phyloP scores from a whole-genome alignment of 2,113 vertebrate genomes.

The Ailurus styani region DNA sequence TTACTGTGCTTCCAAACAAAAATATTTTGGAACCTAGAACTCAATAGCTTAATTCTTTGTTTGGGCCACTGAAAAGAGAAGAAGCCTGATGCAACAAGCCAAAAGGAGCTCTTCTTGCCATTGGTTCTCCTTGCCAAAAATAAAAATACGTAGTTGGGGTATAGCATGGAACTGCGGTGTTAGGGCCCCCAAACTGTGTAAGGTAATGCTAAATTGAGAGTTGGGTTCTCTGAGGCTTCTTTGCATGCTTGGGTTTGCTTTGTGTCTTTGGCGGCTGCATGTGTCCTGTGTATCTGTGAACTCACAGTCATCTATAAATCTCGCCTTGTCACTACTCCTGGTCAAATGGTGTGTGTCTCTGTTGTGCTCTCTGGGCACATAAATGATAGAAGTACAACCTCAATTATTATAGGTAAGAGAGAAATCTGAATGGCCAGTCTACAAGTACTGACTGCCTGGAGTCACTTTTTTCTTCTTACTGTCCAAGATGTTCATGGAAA shows the following conservation, averaged over 20 bases:
- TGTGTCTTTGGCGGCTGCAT: not conserved
- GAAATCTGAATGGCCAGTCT: not conserved
- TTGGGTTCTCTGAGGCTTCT: not conserved
- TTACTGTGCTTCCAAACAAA: not conserved
- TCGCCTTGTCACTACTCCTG: not conserved
- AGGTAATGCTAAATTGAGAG: not conserved
- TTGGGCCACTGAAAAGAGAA: not conserved
- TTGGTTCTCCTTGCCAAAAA: not conserved
- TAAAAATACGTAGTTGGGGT: not conserved
- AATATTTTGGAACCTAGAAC: not conserved
- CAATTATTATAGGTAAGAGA: not conserved
- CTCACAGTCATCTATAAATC: not conserved
- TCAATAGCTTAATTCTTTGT: not conserved
- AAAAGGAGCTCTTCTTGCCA: not conserved
- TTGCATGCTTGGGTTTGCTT: not conserved
- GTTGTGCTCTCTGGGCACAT: not conserved
- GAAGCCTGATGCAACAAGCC: not conserved
- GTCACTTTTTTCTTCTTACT: not conserved
- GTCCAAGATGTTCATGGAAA: not conserved
- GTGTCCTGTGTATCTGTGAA: not conserved
- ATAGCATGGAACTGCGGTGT: not conserved
- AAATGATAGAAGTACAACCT: not conserved
- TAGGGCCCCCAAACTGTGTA: not conserved
- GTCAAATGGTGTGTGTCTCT: not conserved
- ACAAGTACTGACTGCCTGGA: not conserved